These are phyloP conservation scores for Cerastoderma edule DNA, from an alignment of 2,888 invertebrate genomes.

Conservation along the genomic window DNA sequence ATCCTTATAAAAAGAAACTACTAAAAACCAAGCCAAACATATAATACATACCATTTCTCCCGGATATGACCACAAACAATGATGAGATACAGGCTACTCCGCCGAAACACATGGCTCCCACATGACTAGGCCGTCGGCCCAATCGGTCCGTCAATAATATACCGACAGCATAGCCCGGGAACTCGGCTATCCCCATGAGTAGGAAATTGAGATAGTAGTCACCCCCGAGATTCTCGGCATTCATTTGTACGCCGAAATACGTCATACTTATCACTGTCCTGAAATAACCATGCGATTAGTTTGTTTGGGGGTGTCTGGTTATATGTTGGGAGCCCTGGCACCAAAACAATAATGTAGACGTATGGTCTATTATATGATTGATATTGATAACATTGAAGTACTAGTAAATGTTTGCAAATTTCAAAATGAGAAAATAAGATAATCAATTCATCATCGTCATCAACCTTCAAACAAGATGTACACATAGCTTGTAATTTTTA, in stretches of 20 bases:
- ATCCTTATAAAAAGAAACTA: no score
- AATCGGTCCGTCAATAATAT: slow-evolving; percentile 75
- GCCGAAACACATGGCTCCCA: slow-evolving; percentile 45
- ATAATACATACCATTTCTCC: slow-evolving; percentile 43
- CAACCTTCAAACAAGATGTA: no score
- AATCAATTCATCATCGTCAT: no score
- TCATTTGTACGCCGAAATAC: slow-evolving; percentile 92
- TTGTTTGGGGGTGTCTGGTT: no score
- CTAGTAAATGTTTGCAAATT: no score
- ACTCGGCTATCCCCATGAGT: slow-evolving; percentile 87
- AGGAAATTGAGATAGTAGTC: slow-evolving; percentile 93
- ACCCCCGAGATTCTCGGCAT: slow-evolving; percentile 85
- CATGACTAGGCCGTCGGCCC: slow-evolving; percentile 77
- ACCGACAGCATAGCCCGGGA: slow-evolving; percentile 81
- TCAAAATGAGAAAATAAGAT: no score
- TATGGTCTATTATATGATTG: no score
- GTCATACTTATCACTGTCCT: slow-evolving; percentile 92
- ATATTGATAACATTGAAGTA: no score
- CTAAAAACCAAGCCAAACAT: no score
- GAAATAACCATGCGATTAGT: neutral
- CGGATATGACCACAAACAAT: slow-evolving; percentile 41
- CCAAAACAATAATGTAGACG: no score
- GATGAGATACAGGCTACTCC: slow-evolving; percentile 55
- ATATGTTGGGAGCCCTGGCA: no score
- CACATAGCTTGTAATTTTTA: no score